Evolutionary conservation across 1,140 invertebrate species (phyloP), one percentile per base, ranked within the genome.

Genomic region (Mactra quadrangularis): DNA sequence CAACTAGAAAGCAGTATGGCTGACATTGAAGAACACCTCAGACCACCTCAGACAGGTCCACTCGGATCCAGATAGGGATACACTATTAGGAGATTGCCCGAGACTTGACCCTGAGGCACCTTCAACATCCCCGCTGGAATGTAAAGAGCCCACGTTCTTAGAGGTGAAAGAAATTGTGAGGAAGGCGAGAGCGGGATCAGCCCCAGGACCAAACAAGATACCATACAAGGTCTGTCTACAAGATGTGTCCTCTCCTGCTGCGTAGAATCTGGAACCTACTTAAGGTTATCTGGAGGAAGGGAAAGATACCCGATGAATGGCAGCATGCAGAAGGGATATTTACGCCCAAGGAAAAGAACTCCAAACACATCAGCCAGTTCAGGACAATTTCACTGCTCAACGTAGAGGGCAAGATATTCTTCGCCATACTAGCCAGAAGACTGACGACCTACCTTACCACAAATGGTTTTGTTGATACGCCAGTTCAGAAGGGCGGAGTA

Each of bases 181-280:
- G n/a, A n/a, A n/a, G n/a, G n/a, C n/a, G n/a, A n/a, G n/a, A n/a
- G n/a, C n/a, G n/a, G n/a, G n/a, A n/a, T n/a, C n/a, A n/a, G 76
- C 60, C 29, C 62, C 76, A 62, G 76, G 76, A 33, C 52, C 60
- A 31, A 79, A 41, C 22, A 29, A 38, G 15, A 68, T 66, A 22
- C 62, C 59, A 52, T 79, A 76, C 55, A 76, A 60, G 55, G 55
- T 60, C n/a, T n/a, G n/a, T n/a, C 13, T 59, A 76, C 55, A 76
- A 59, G 55, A 76, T 22, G 38, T 76, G 72, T 29, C 72, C 72
- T 35, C n/a, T 27, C 19, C 33, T 59, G 15, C 35, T 75, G 29
- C 29, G 35, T 29, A 45, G 19, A 35, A 35, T 59, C 35, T 76
- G 72, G 53, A 45, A 45, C 17, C 53, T 53, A 25, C 22, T 71